phyloP scores from a whole-genome alignment of 2,888 invertebrate genomes.

The Pinctada fucata region DNA sequence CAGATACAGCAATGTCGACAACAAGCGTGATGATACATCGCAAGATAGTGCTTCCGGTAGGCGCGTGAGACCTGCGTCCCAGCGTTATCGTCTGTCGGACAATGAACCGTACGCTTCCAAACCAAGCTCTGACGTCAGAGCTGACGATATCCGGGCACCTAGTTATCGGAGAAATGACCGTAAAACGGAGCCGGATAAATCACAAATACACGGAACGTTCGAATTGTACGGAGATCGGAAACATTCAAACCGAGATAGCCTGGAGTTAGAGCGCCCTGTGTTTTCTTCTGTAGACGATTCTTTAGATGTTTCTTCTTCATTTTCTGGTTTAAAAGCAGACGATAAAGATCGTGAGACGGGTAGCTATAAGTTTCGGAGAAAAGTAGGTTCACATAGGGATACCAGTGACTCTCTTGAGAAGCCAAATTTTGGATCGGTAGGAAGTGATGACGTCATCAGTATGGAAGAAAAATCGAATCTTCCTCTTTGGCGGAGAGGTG shows the following conservation, averaged over 20 bases:
- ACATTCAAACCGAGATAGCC: slow-evolving; percentile 13
- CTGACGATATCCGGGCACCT: slow-evolving; percentile 1
- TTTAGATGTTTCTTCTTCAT: neutral
- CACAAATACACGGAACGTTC: slow-evolving; percentile 1
- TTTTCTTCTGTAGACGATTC: slow-evolving; percentile 26
- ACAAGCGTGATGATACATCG: neutral
- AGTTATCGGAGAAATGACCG: slow-evolving; percentile 4
- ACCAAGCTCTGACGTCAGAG: slow-evolving; percentile 1
- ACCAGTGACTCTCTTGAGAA: neutral
- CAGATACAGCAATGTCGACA: neutral
- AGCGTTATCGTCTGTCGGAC: slow-evolving; percentile 15
- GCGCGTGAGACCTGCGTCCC: slow-evolving; percentile 14
- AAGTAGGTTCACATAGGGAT: neutral
- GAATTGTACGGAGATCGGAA: slow-evolving; percentile 10
- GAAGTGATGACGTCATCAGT: neutral
- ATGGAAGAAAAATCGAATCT: neutral
- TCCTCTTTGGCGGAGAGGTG: slow-evolving; percentile 5
- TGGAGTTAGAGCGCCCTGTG: slow-evolving; percentile 22
- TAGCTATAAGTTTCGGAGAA: neutral
- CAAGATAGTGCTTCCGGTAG: neutral
- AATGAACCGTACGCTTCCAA: slow-evolving; percentile 4
- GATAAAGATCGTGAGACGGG: neutral
- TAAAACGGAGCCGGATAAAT: neutral
- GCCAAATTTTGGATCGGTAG: neutral
- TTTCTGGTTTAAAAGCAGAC: neutral